Percentiles rank a stretch among this genome's conserved stretches.
Evolutionary conservation across 2,113 vertebrate genomes (phyloP).

Genomic region (Etia nguti): DNA sequence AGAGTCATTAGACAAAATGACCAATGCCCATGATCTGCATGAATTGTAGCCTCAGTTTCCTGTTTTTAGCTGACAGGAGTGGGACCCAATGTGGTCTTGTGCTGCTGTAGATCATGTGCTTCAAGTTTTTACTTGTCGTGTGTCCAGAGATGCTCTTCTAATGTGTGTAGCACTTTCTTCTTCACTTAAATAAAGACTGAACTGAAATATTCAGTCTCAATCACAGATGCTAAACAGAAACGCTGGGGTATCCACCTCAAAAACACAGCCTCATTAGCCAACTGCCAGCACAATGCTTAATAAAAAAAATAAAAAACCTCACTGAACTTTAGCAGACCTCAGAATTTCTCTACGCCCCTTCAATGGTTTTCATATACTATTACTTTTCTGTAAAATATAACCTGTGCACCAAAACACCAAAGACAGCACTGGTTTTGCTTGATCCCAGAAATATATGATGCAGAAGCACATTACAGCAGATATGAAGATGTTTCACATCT

Average conservation of each 20-base stretch:
- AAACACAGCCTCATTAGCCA: not conserved
- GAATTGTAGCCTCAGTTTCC: not conserved
- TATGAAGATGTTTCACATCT: not conserved
- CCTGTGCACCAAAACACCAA: not conserved
- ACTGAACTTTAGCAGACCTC: not conserved
- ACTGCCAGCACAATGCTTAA: not conserved
- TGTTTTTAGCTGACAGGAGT: not conserved
- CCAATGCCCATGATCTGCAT: not conserved
- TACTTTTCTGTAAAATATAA: not conserved
- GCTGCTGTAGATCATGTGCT: not conserved
- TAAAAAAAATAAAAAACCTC: rapidly evolving
- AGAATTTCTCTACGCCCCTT: not conserved
- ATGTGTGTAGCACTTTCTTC: not conserved
- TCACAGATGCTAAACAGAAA: not conserved
- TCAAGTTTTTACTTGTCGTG: not conserved
- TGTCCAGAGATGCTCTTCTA: not conserved
- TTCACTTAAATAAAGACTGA: not conserved
- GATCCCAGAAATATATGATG: not conserved
- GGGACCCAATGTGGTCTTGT: not conserved
- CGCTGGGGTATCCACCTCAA: not conserved
- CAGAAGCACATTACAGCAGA: not conserved
- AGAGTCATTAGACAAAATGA: not conserved
- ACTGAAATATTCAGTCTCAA: not conserved
- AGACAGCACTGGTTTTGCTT: not conserved
- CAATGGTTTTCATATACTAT: not conserved